Base-by-base conservation (phyloP, 2,888 invertebrate species). In the Ophonus ardosiacus region DNA sequence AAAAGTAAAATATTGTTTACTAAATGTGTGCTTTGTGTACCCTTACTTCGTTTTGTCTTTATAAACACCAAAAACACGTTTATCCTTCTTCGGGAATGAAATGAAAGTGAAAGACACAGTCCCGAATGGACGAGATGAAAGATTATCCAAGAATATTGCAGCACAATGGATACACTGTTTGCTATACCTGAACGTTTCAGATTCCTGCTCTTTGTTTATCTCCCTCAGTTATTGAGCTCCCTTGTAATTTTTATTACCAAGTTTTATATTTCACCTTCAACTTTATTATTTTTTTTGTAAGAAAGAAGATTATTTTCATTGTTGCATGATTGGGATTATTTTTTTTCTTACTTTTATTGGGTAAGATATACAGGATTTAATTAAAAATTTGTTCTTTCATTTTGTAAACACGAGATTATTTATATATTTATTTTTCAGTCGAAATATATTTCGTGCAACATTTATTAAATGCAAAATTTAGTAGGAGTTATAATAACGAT, bases 91-190 rank as follows among this genome's bases (percentile, higher is more conserved):
- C 10, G 63, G 3, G 18, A 21, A 18, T 18, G 59, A 63, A 63
- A 63, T 24, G 63, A 63, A 63, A 63, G 21, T 3, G 24, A 18
- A 21, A 13, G 21, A 63, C 8, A 10, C 8, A 10, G 43, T 13
- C 10, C 43, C 31, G 31, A 31, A 8, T 10, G 24, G 21, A 63
- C 63, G 21, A 63, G 63, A 24, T 63, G 24, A 63, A 63, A 63
- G 24, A 63, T 63, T 63, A 63, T 63, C 63, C 63, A 21, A 18
- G 63, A 63, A 59, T 59, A 59, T 59, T n/a, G 59, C 21, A 21
- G 24, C 63, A 63, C 63, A 63, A 63, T 63, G 24, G 63, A 18
- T 13, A 63, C n/a, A 18, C 10, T 63, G 24, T 63, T 63, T 63
- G 24, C 63, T 63, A 21, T 21, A 63, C 63, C 63, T 63, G 24